phyloP scores from a whole-genome alignment of 2,113 vertebrate species.

The Toxostoma redivivum region DNA sequence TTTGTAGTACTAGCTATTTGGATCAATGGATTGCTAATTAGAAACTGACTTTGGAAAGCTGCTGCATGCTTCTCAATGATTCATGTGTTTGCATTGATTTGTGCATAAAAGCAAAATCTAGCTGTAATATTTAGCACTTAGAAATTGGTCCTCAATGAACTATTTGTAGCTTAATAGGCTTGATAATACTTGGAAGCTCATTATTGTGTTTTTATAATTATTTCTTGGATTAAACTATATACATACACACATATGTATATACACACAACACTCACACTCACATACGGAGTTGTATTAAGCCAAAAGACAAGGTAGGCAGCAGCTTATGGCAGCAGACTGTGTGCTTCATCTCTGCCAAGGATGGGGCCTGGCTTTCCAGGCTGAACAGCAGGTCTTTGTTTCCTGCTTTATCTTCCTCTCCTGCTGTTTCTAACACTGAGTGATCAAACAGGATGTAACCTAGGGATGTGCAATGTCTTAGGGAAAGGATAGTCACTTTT shows the following conservation, averaged over 20 bases:
- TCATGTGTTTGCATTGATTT: conserved; percentile 77
- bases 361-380: neutral
- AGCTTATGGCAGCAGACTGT: conserved; percentile 50
- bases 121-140: conserved; percentile 70
- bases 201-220: conserved; percentile 69
- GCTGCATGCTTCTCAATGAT: conserved; percentile 61
- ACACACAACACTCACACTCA: conserved; percentile 20
- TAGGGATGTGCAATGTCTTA: neutral
- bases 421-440: neutral
- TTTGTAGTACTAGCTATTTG: conserved; percentile 54
- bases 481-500: neutral
- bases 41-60: conserved; percentile 67
- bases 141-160: conserved; percentile 77
- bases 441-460: neutral
- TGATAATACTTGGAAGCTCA: conserved; percentile 70
- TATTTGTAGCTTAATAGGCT: conserved; percentile 71
- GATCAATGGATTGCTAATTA: conserved; percentile 74
- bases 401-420: neutral
- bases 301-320: conserved; percentile 51
- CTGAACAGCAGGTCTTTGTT: conserved; percentile 48
- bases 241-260: conserved; percentile 46
- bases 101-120: conserved; percentile 71
- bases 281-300: conserved; percentile 45
- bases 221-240: conserved; percentile 63
- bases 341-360: neutral